Base-by-base conservation (phyloP, 2,113 vertebrate genomes). In the Ovis canadensis region DNA sequence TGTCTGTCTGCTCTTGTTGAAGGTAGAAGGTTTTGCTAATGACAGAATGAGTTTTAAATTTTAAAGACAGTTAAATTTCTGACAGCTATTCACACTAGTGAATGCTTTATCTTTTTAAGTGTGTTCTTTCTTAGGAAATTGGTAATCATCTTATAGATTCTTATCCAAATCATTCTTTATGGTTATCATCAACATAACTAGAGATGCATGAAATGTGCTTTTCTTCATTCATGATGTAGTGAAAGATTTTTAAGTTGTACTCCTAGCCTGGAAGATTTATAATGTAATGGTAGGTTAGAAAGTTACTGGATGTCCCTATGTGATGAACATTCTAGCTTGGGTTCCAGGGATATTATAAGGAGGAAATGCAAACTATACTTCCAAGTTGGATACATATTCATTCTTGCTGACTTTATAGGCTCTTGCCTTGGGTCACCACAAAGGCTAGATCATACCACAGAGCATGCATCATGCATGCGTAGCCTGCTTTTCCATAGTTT, bases 71-170 rank as follows among this genome's bases (percentile, higher is more conserved):
- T 64, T 94, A 88, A 59, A 92, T 86, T 89, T 93, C 50, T 93
- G 57, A 52, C 15, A 91, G n/a, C 40, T 94, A 1, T 50, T 95
- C 55, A 88, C 52, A 55, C 33, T 25, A 85, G 6, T 91, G 78
- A 64, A 86, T 86, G 23, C 29, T 91, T 84, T 84, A 36, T 78
- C 43, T 81, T 62, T 94, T 74, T 71, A 87, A 62, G 40, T 89
- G 17, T 89, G 81, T 91, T 86, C 17, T 90, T 95, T 92, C 71
- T 96, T 88, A 48, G 57, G 31, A 87, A 91, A 88, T 95, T 90
- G 86, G 23, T 97, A 86, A 62, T 10, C 40, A 81, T 59, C 60
- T 89, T 94, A 60, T 0, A 92, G 25, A 81, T 45, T 93, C 64
- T 91, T 90, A 92, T 8, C 91, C 60, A 94, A 86, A 27, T 77